phyloP scores from a whole-genome alignment of 2,888 invertebrate species.

The Lochmaea crataegi region DNA sequence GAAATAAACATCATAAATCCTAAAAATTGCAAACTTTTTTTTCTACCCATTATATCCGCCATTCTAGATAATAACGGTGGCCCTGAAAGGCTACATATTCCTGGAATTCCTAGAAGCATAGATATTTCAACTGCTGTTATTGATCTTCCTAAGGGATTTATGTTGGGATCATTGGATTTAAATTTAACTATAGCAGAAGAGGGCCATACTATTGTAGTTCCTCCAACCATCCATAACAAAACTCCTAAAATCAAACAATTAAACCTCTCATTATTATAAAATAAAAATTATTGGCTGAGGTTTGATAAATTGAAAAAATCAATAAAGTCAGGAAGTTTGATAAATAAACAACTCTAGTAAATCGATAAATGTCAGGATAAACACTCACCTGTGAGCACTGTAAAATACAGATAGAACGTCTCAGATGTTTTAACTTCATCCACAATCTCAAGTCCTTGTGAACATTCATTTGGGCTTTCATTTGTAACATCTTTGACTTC shows the following conservation, averaged over 20 bases:
- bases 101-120: conserved; percentile 41
- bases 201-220: conserved; percentile 7
- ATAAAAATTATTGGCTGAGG: too few species aligned
- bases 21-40: conserved; percentile 72
- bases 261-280: too few species aligned
- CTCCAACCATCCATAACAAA: conserved; percentile 1
- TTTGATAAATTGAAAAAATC: too few species aligned
- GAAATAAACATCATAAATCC: conserved; percentile 73
- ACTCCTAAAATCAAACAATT: conserved; percentile 15
- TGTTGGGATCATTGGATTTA: conserved; percentile 3
- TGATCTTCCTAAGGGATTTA: conserved; percentile 18
- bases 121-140: conserved; percentile 41
- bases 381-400: conserved; percentile 18
- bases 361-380: too few species aligned
- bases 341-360: too few species aligned
- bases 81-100: conserved; percentile 40
- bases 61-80: conserved; percentile 37
- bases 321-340: too few species aligned
- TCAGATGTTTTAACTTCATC: conserved; percentile 7
- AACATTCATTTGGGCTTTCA: too few species aligned
- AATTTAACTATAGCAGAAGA: conserved; percentile 19
- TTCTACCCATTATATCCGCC: conserved; percentile 67
- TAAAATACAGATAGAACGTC: conserved; percentile 21
- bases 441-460: too few species aligned
- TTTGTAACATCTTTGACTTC: too few species aligned